A percentile compares a stretch with the other conserved stretches of the same genome.
Evolutionary conservation across 1,140 invertebrate species (phyloP).

Genomic region (Drosophila nigrodunni): DNA sequence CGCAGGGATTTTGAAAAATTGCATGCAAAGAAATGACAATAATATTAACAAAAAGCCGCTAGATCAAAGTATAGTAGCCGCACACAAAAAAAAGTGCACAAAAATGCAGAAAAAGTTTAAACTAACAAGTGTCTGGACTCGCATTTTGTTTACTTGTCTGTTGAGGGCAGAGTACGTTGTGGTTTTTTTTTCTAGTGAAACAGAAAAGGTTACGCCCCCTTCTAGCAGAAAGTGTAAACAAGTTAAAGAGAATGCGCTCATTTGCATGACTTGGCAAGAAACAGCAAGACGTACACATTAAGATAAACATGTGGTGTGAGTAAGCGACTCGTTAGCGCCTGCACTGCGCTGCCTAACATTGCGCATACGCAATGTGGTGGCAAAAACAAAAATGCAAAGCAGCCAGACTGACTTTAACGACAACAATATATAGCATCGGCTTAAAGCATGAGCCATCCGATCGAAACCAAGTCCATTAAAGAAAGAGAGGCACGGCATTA

Average conservation of each 20-base stretch:
- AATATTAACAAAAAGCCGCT: constrained; percentile 5
- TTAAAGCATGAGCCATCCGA: constrained; percentile 29
- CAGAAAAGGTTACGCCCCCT: constrained; percentile 3
- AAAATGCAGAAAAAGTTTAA: constrained; percentile 6
- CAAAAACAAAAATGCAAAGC: constrained; percentile 11
- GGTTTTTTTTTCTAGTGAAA: constrained; percentile 15
- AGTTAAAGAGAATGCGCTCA: constrained; percentile 55
- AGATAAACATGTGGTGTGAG: constrained; percentile 58
- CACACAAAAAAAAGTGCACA: neutral
- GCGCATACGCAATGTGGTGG: constrained; percentile 26
- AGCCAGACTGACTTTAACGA: constrained; percentile 13
- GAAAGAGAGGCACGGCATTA: constrained; percentile 44
- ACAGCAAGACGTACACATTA: constrained; percentile 34
- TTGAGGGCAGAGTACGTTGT: constrained; percentile 10
- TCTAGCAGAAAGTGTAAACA: constrained; percentile 24
- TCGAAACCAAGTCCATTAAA: neutral
- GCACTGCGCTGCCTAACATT: constrained; percentile 15
- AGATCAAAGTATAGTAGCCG: constrained; percentile 44
- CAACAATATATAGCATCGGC: constrained; percentile 32
- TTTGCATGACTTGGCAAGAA: constrained; percentile 74
- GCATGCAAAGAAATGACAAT: neutral
- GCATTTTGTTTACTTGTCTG: constrained; percentile 13
- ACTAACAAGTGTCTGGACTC: constrained; percentile 19
- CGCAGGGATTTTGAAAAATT: neutral
- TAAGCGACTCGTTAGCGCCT: constrained; percentile 45